Evolutionary conservation across 2,888 invertebrate genomes (phyloP).

Genomic region (Oxycera nigricornis): DNA sequence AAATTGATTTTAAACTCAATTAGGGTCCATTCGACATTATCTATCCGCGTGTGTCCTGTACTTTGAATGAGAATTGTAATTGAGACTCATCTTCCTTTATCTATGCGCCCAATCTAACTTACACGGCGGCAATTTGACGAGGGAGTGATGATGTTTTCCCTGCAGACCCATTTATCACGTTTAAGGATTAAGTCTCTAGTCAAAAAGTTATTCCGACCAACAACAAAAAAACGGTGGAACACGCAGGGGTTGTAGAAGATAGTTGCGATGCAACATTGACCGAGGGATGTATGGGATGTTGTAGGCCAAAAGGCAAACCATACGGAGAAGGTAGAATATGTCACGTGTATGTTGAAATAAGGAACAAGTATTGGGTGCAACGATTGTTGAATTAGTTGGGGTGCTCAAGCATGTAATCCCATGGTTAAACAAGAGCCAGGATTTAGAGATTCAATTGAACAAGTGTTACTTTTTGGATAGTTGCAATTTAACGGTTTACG

Average conservation of each 20-base stretch:
- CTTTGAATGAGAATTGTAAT: slow-evolving; percentile 28
- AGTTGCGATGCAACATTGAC: neutral
- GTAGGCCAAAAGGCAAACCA: neutral
- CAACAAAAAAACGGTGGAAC: neutral
- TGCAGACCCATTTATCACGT: slow-evolving; percentile 61
- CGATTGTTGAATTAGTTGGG: slow-evolving; percentile 20
- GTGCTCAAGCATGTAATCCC: slow-evolving; percentile 40
- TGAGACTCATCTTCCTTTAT: slow-evolving; percentile 36
- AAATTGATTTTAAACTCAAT: slow-evolving; percentile 63
- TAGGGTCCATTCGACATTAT: slow-evolving; percentile 50
- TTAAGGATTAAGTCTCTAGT: slow-evolving; percentile 46
- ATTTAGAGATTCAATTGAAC: slow-evolving; percentile 31
- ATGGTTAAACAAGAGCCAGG: slow-evolving; percentile 42
- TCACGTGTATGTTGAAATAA: slow-evolving; percentile 30
- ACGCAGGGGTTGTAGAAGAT: neutral
- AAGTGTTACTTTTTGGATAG: slow-evolving; percentile 36
- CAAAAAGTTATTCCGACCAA: slow-evolving; percentile 43
- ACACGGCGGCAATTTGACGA: slow-evolving; percentile 46
- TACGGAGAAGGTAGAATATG: neutral
- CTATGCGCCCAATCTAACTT: slow-evolving; percentile 32
- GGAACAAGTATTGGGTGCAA: neutral
- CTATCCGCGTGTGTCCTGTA: neutral
- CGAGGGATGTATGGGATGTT: neutral
- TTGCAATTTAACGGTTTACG: slow-evolving; percentile 41
- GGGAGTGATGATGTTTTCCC: slow-evolving; percentile 53